phyloP scores from a whole-genome alignment of 2,888 invertebrate genomes.

The Acronicta alni region DNA sequence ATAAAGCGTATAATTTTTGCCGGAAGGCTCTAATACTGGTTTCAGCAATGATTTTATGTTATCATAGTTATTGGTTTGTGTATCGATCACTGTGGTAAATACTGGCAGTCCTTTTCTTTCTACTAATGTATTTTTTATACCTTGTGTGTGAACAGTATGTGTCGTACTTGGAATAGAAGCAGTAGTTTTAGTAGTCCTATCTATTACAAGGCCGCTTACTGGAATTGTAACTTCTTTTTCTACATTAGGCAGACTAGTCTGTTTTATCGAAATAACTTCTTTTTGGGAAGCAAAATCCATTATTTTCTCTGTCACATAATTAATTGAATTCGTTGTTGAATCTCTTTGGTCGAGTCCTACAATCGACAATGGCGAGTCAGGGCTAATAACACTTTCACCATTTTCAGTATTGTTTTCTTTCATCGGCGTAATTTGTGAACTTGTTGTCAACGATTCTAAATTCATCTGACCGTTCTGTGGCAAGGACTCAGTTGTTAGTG shows the following conservation, averaged over 20 bases:
- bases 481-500: background rate
- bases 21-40: background rate
- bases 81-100: background rate
- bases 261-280: background rate
- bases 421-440: background rate
- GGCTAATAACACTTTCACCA: background rate
- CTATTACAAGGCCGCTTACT: background rate
- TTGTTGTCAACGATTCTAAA: background rate
- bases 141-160: background rate
- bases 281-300: background rate
- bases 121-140: background rate
- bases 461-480: background rate
- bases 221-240: background rate
- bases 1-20: background rate
- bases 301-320: conserved; percentile 2
- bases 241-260: background rate
- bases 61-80: background rate
- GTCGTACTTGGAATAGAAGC: conserved; percentile 2
- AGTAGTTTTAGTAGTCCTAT: conserved; percentile 2
- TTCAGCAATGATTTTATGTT: background rate
- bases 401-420: conserved; percentile 1
- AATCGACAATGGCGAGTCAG: background rate
- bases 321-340: background rate
- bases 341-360: background rate
- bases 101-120: background rate